Evolutionary conservation across 2,797 vertebrate genomes (phyloP).

Genomic region (Poeciliopsis gracilis): DNA sequence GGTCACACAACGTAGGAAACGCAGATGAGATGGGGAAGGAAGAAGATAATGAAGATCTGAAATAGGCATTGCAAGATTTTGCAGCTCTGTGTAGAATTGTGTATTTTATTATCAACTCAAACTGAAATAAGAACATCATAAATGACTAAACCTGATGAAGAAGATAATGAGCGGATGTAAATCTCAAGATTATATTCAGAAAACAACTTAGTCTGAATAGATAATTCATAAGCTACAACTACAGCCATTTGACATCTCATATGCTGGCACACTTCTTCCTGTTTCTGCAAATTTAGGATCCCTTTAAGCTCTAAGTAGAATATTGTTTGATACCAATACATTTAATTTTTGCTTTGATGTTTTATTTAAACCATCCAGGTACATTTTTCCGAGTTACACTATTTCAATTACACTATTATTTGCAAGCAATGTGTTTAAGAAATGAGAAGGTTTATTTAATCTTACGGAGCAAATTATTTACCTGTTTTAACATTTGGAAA

Average conservation of each 20-base stretch:
- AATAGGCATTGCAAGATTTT: not conserved
- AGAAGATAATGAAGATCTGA: not conserved
- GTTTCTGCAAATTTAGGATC: not conserved
- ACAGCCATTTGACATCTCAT: not conserved
- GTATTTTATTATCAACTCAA: not conserved
- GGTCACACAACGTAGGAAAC: not conserved
- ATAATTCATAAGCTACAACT: not conserved
- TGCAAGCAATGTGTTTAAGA: not conserved
- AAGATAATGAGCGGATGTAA: not conserved
- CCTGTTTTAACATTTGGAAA: not conserved
- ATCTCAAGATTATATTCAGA: not conserved
- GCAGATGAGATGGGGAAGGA: not conserved
- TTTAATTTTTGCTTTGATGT: not conserved
- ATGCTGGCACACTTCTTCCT: too few relatives aligned
- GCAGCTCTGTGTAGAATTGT: not conserved
- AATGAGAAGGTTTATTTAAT: not conserved
- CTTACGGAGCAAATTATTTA: not conserved
- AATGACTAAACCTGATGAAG: not conserved
- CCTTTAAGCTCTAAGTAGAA: not conserved
- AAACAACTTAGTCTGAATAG: not conserved
- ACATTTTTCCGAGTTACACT: not conserved
- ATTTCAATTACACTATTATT: not conserved
- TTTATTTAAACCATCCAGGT: not conserved
- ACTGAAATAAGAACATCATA: not conserved
- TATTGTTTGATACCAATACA: not conserved